A percentile compares a stretch with the other conserved stretches of the same genome.
These are phyloP conservation scores for Apocheima hispidaria DNA, from an alignment of 2,888 invertebrate genomes.

Conservation along the genomic window DNA sequence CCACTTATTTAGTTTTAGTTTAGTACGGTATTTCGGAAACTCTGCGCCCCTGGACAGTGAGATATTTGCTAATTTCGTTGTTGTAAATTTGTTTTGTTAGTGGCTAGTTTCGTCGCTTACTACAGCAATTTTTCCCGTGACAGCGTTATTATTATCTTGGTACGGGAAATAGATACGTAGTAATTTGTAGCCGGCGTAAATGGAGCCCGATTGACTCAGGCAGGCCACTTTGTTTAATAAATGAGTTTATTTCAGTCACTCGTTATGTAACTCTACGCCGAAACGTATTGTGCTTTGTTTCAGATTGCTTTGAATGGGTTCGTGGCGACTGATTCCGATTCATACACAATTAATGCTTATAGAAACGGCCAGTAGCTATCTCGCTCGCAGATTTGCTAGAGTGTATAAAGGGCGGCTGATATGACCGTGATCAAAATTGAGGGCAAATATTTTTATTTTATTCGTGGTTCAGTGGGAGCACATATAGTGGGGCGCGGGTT, in stretches of 20 bases:
- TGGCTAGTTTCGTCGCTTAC: slow-evolving; percentile 40
- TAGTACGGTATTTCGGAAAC: slow-evolving; percentile 72
- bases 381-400: too few species aligned
- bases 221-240: slow-evolving; percentile 3
- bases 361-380: too few species aligned
- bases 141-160: slow-evolving; percentile 14
- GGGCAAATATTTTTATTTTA: too few species aligned
- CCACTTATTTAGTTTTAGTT: slow-evolving; percentile 82
- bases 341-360: too few species aligned
- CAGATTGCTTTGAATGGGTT: too few species aligned
- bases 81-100: slow-evolving; percentile 76
- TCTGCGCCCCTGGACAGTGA: slow-evolving; percentile 76
- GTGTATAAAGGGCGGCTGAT: too few species aligned
- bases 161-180: slow-evolving; percentile 2
- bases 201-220: not conserved
- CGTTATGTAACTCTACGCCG: not conserved
- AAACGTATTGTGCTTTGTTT: too few species aligned
- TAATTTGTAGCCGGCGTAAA: not conserved
- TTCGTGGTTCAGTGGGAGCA: too few species aligned
- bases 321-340: too few species aligned
- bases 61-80: slow-evolving; percentile 82
- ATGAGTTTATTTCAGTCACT: slow-evolving; percentile 9
- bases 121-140: slow-evolving; percentile 37
- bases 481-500: too few species aligned
- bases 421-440: too few species aligned